Evolutionary conservation across 2,888 invertebrate species (phyloP).

Genomic region (Thecophora atra): DNA sequence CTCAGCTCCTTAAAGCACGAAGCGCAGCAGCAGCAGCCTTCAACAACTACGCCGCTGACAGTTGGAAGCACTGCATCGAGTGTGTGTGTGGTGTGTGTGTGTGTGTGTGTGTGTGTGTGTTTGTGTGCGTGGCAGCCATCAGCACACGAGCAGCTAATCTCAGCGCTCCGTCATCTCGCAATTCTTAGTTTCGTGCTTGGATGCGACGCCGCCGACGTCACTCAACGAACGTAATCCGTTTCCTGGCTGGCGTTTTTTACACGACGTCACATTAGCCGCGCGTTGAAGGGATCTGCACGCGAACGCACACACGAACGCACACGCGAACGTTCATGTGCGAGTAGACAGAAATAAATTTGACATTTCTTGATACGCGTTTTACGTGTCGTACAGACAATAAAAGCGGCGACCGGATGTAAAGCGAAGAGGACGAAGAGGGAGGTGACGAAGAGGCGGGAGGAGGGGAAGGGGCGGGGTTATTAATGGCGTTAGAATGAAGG

Average conservation of each 20-base stretch:
- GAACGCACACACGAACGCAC: neutral
- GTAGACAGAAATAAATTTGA: neutral
- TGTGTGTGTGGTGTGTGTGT: too few relatives aligned
- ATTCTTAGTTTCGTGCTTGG: neutral
- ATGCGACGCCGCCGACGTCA: neutral
- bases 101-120: too few relatives aligned
- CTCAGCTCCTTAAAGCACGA: too few relatives aligned
- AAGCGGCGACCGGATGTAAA: neutral
- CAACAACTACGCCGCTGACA: neutral
- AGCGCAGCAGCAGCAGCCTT: too few relatives aligned
- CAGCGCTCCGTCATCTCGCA: neutral
- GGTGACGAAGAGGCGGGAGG: too few relatives aligned
- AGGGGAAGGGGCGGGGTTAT: too few relatives aligned
- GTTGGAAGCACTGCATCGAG: neutral
- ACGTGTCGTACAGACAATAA: neutral
- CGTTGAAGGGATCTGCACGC: neutral
- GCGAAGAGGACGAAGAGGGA: neutral
- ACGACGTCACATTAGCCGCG: neutral
- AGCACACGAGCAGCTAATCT: neutral
- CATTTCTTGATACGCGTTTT: constrained; percentile 1
- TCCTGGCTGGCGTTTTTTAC: neutral
- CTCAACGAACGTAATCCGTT: neutral
- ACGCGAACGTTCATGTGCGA: neutral
- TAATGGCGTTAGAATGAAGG: neutral
- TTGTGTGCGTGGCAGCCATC: neutral